Conservation (phyloP, 2,888 invertebrate species). For the Busseola fusca region DNA sequence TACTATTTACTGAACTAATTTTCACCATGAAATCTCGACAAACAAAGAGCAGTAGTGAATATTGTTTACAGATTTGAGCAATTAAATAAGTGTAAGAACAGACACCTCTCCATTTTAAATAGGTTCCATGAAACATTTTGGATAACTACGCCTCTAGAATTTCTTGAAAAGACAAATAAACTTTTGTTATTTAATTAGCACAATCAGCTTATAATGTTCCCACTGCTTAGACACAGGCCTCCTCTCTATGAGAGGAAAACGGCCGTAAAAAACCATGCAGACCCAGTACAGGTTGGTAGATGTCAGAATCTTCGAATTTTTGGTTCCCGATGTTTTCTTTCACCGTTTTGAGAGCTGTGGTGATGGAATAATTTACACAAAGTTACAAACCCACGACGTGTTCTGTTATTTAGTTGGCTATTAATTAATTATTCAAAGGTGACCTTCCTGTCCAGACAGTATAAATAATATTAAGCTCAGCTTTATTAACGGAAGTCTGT, state of each 20-base stretch:
- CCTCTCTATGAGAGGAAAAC: background rate
- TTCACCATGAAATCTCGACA: background rate
- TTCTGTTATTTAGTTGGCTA: background rate
- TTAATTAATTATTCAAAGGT: constrained; percentile 4
- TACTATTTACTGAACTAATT: constrained; percentile 13
- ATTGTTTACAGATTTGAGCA: background rate
- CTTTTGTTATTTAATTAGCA: background rate
- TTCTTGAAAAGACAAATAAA: background rate
- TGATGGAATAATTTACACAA: background rate
- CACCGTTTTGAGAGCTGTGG: background rate
- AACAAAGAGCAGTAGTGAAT: background rate
- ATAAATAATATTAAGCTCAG: constrained; percentile 28
- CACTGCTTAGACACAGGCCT: background rate
- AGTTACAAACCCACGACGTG: background rate
- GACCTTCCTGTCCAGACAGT: constrained; percentile 27
- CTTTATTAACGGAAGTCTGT: constrained; percentile 52
- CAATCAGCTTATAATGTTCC: background rate
- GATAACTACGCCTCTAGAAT: background rate
- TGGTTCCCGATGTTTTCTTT: background rate
- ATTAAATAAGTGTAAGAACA: background rate
- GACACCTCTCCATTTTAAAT: background rate
- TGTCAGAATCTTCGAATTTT: background rate
- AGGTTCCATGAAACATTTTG: background rate
- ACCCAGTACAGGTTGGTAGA: background rate
- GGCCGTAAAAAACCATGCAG: too few relatives aligned